Evolutionary conservation across 2,888 invertebrate species (phyloP).

Genomic region (Caenorhabditis afra): DNA sequence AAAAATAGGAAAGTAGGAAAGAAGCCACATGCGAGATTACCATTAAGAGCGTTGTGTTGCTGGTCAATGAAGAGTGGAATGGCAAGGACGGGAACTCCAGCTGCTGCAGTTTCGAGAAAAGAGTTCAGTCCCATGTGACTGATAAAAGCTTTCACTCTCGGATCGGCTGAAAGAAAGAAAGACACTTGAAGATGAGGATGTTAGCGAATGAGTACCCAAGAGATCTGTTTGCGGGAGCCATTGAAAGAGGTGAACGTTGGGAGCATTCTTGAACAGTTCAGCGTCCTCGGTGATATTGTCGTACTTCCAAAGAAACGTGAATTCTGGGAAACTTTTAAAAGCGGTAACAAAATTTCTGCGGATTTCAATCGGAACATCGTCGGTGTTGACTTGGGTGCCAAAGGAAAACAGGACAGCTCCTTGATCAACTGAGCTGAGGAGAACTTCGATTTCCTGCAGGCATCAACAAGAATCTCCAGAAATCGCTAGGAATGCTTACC

Average conservation of each 20-base stretch:
- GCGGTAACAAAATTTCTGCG: slow-evolving; percentile 62
- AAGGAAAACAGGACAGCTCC: slow-evolving; percentile 72
- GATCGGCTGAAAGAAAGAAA: slow-evolving; percentile 64
- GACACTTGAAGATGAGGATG: too few relatives aligned
- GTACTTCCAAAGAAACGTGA: slow-evolving; percentile 69
- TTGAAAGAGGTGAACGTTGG: slow-evolving; percentile 64
- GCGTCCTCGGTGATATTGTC: slow-evolving; percentile 56
- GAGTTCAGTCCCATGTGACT: slow-evolving; percentile 71
- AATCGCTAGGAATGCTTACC: background rate
- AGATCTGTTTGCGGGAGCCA: slow-evolving; percentile 73
- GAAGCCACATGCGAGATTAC: slow-evolving; percentile 15
- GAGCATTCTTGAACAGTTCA: slow-evolving; percentile 49
- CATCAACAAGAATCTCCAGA: background rate
- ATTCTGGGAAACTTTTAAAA: slow-evolving; percentile 68
- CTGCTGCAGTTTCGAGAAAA: slow-evolving; percentile 60
- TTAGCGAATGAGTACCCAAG: slow-evolving; percentile 29
- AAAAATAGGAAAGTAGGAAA: background rate
- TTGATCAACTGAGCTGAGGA: slow-evolving; percentile 35
- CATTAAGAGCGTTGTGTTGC: slow-evolving; percentile 52
- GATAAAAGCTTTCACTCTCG: slow-evolving; percentile 63
- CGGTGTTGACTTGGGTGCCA: slow-evolving; percentile 63
- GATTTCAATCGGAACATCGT: slow-evolving; percentile 55
- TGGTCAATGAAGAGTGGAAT: slow-evolving; percentile 72
- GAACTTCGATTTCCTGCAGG: slow-evolving; percentile 26
- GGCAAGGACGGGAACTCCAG: slow-evolving; percentile 67